Base-by-base conservation (phyloP, 2,113 vertebrate species). In the Carassius carassius region DNA sequence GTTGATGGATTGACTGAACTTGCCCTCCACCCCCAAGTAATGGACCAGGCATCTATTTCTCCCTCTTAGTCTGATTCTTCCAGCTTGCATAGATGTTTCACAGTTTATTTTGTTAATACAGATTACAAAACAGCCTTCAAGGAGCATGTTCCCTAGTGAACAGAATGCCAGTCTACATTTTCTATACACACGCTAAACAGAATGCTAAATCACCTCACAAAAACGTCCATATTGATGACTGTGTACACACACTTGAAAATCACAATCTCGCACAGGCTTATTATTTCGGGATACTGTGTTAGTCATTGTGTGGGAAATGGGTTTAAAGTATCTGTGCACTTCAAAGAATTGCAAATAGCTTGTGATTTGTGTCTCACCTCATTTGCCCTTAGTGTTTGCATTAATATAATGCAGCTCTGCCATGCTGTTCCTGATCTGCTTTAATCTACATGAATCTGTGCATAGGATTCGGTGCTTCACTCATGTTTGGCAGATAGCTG, bases 41-140 rank as follows among this genome's bases (percentile, higher is more conserved):
- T 65, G 49, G 44, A 44, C 13, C n/a, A n/a, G 32, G 63, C 41
- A 74, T 60, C 21, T 23, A 8, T 21, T 35, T 58, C n/a, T 67
- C 54, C 75, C 41, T 21, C 29, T 56, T 62, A 14, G 21, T 62
- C 65, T 49, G 17, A 23, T 37, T 78, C 10, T 62, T 56, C 14
- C 73, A 60, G 32, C 63, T 73, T 77, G 65, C 16, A 21, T 78
- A 49, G 3, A 56, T 67, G 56, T 16, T 74, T 82, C 41, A 32
- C 10, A 16, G 56, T 62, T 60, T 84, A 78, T 85, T 85, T 85
- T 85, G 65, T 85, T 85, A 87, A 83, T 79, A 82, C 56, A 69
- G 65, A 78, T 82, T 80, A 29, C 29, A 29, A 29, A 2, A 29
- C 29, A 82, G 44, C 44, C 25, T 82, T 58, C 62, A 63, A 63